phyloP scores from a whole-genome alignment of 1,140 invertebrate species.

The Drosophila ercepeae region DNA sequence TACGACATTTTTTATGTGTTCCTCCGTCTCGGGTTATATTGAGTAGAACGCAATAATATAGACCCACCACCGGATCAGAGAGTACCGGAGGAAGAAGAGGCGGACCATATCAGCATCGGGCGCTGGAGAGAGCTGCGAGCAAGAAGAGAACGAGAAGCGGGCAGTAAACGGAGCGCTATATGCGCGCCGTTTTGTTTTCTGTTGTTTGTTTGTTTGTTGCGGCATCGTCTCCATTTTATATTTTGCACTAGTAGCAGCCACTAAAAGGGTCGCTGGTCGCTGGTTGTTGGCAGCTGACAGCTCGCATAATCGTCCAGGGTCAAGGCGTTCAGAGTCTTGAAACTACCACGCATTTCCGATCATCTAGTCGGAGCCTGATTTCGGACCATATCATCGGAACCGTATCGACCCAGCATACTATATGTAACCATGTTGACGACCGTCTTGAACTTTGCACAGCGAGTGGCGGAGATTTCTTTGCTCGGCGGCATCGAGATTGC shows the following conservation, averaged over 20 bases:
- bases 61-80: slow-evolving; percentile 23
- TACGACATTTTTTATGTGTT: slow-evolving; percentile 69
- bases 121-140: slow-evolving; percentile 6
- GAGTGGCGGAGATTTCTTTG: slow-evolving; percentile 75
- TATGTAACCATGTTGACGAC: slow-evolving; percentile 52
- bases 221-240: slow-evolving; percentile 44
- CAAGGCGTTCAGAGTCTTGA: neutral
- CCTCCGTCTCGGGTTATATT: slow-evolving; percentile 78
- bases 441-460: slow-evolving; percentile 72
- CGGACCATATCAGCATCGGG: slow-evolving; percentile 39
- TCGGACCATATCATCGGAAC: slow-evolving; percentile 7
- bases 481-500: slow-evolving; percentile 79
- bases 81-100: slow-evolving; percentile 1
- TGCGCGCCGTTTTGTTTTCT: slow-evolving; percentile 51
- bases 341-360: slow-evolving; percentile 38
- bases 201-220: slow-evolving; percentile 32
- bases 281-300: too few species aligned
- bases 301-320: slow-evolving; percentile 24
- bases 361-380: slow-evolving; percentile 47
- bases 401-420: slow-evolving; percentile 18
- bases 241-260: slow-evolving; percentile 30
- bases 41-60: slow-evolving; percentile 69
- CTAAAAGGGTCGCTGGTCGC: slow-evolving; percentile 18
- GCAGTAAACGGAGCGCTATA: slow-evolving; percentile 29
- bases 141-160: slow-evolving; percentile 21